Percentiles rank a stretch among this genome's conserved stretches.
phyloP scores from a whole-genome alignment of 2,113 vertebrate species.

The Tricholaema leucomelas region DNA sequence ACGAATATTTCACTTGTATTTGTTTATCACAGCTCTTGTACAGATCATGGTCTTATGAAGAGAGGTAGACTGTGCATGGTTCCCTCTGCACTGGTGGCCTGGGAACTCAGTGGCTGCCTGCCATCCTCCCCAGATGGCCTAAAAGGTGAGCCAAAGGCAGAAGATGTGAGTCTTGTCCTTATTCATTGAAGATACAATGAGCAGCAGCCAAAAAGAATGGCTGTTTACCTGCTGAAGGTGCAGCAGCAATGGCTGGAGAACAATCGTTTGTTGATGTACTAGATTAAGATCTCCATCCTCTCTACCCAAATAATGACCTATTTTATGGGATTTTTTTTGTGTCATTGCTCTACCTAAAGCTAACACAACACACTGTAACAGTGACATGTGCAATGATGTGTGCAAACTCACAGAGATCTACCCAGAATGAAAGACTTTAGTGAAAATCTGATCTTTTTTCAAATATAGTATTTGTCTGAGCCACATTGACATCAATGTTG shows the following conservation, averaged over 20 bases:
- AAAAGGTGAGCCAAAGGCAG: not conserved
- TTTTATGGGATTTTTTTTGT: not conserved
- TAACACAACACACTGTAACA: not conserved
- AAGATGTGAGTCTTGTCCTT: not conserved
- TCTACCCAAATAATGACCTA: not conserved
- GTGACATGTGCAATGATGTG: not conserved
- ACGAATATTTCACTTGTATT: not conserved
- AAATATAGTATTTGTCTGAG: not conserved
- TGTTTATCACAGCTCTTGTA: not conserved
- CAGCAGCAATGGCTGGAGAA: not conserved
- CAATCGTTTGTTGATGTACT: not conserved
- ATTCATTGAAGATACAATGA: not conserved
- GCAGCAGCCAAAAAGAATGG: not conserved
- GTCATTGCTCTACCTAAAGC: not conserved
- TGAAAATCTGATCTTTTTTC: not conserved
- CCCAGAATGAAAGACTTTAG: not conserved
- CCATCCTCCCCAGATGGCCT: not conserved
- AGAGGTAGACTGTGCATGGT: accelerated
- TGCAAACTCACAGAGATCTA: not conserved
- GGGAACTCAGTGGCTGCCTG: not conserved
- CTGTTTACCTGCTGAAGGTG: not conserved
- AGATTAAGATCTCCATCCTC: not conserved
- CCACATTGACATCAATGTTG: not conserved
- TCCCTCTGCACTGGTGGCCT: not conserved
- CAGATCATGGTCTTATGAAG: not conserved